Evolutionary conservation across 2,888 invertebrate genomes (phyloP), one percentile per base, ranked within the genome.

Genomic region (Busseola fusca): DNA sequence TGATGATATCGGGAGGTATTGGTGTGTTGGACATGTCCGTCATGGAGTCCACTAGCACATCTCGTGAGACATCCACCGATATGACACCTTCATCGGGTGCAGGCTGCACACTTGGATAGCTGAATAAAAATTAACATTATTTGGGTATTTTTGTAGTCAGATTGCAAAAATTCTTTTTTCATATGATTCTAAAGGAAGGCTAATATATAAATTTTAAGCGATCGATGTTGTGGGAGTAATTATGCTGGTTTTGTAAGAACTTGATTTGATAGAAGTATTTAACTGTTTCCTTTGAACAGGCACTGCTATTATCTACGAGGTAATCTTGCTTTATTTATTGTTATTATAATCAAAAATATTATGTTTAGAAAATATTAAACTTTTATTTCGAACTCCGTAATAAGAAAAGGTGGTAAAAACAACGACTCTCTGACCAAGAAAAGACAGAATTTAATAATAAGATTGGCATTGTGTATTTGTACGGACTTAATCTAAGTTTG

Each of bases 31-130:
- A 85, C 90, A 94, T 92, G 30, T 91, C 89, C 25, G 92, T 91
- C 70, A 94, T 89, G 0, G 94, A 93, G 74, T 94, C 94, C 48
- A 92, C 92, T 56, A 93, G 72, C n/a, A 89, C 86, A 68, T 91
- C 90, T 34, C 87, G 87, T 18, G 92, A 90, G 3, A 94, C 85
- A 81, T 95, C 92, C 34, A 95, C 88, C 3, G 93, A 87, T 71
- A 94, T 89, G 25, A 94, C 85, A 40, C 89, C 91, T 21, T 91
- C 92, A 66, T 94, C 93, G 1, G 82, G 76, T 0, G 64, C 80
- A 21, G 74, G 52, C 18, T 83, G 86, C 21, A 83, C 85, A 73
- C 84, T 84, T 34, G 81, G 83, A 42, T 78, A 80, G 27, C 87
- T 87, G 50, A 34, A 25, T 58, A 30, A 50, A 7, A 37, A 0